Evolutionary conservation across 92 coral and sea anemone species (phyloP).

Genomic region (Phenganax marumi): DNA sequence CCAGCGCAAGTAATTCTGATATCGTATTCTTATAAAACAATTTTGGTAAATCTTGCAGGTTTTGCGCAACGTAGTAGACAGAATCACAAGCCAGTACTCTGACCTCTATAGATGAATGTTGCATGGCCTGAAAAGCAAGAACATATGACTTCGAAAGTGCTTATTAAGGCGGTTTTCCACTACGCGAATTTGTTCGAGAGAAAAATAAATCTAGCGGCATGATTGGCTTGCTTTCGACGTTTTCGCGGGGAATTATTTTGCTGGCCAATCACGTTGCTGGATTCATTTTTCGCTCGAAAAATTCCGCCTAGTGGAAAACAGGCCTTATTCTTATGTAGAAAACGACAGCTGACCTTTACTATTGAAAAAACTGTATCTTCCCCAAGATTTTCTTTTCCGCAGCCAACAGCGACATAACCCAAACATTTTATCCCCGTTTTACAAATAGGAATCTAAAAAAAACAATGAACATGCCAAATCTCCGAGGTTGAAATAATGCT

Average conservation of each 20-base stretch:
- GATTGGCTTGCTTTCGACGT: no score
- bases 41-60: constrained; percentile 55
- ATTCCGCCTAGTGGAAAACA: no score
- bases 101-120: constrained; percentile 72
- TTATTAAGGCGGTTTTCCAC: neutral
- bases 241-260: no score
- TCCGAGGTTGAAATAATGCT: neutral
- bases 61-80: constrained; percentile 67
- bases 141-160: neutral
- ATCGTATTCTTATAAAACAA: constrained; percentile 64
- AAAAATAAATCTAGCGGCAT: no score
- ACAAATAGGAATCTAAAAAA: constrained; percentile 82
- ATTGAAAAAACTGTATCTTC: constrained; percentile 35
- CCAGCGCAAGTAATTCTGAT: constrained; percentile 66
- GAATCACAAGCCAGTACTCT: constrained; percentile 70
- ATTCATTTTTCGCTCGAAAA: no score
- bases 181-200: no score
- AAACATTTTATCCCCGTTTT: constrained; percentile 87
- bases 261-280: no score
- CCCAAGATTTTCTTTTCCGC: constrained; percentile 11
- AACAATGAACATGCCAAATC: neutral
- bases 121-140: constrained; percentile 64
- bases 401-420: constrained; percentile 51
- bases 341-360: constrained; percentile 61
- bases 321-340: neutral